Percentiles rank a stretch among this genome's conserved stretches.
Evolutionary conservation across 2,888 invertebrate genomes (phyloP).

Genomic region (Hirtodrosophila confusa): DNA sequence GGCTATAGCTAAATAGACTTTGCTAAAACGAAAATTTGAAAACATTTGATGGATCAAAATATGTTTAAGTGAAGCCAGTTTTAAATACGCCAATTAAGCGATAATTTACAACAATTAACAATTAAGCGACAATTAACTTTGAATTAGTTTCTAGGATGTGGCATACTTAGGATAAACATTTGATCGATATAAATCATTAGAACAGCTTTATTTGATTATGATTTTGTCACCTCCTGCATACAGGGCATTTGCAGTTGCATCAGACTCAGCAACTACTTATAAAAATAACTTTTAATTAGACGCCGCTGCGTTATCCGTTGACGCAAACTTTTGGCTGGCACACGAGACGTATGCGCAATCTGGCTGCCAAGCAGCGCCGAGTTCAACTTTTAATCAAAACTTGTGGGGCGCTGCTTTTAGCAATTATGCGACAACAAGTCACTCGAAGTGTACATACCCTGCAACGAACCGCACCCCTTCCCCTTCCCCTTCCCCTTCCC

Average conservation of each 20-base stretch:
- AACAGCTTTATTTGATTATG: too few species aligned
- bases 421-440: constrained; percentile 71
- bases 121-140: too few species aligned
- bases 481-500: not conserved
- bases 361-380: constrained; percentile 18
- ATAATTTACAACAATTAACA: too few species aligned
- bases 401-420: constrained; percentile 53
- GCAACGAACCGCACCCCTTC: not conserved
- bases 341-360: constrained; percentile 61
- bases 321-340: constrained; percentile 42
- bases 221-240: too few species aligned
- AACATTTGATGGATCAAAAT: too few species aligned
- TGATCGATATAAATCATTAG: too few species aligned
- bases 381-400: constrained; percentile 71
- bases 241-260: constrained; percentile 15
- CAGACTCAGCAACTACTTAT: constrained; percentile 47
- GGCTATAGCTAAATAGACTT: too few species aligned
- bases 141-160: too few species aligned
- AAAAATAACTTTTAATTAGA: constrained; percentile 68
- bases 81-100: too few species aligned
- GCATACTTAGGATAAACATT: too few species aligned
- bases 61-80: too few species aligned
- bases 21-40: too few species aligned
- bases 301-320: constrained; percentile 19
- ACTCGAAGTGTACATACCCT: constrained; percentile 40